Percentiles rank a stretch among this genome's conserved stretches.
Conservation (phyloP, 2,797 vertebrate species). For the Harpagifer antarcticus region DNA sequence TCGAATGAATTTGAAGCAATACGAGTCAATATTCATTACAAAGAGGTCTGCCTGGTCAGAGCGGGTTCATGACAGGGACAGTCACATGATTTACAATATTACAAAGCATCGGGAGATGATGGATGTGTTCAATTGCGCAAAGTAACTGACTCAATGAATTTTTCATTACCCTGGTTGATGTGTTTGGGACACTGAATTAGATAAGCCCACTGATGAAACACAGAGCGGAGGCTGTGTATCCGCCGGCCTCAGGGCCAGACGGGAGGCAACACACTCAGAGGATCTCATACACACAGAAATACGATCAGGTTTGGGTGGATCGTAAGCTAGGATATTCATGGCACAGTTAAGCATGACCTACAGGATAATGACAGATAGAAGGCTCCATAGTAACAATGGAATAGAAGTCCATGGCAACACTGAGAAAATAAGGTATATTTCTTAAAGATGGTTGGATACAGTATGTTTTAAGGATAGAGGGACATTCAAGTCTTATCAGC, state of each 20-base stretch:
- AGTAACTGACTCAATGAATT: slow-evolving; percentile 70
- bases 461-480: background rate
- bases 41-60: slow-evolving; percentile 39
- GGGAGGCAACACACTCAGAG: background rate
- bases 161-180: slow-evolving; percentile 68
- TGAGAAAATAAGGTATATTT: too few species aligned
- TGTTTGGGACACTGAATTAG: slow-evolving; percentile 60
- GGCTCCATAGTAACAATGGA: background rate
- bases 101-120: slow-evolving; percentile 59
- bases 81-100: slow-evolving; percentile 55
- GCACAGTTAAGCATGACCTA: background rate
- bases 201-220: slow-evolving; percentile 52
- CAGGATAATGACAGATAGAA: background rate
- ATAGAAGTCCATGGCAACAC: background rate
- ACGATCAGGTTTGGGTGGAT: background rate
- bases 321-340: background rate
- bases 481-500: too few species aligned
- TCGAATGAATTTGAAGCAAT: slow-evolving; percentile 58
- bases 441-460: background rate
- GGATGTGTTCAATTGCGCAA: slow-evolving; percentile 69
- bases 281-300: background rate
- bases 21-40: slow-evolving; percentile 72
- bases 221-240: slow-evolving; percentile 34
- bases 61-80: slow-evolving; percentile 23
- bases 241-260: slow-evolving; percentile 3